These are phyloP conservation scores for Stramonita haemastoma DNA, from an alignment of 2,888 invertebrate species.

Conservation along the genomic window DNA sequence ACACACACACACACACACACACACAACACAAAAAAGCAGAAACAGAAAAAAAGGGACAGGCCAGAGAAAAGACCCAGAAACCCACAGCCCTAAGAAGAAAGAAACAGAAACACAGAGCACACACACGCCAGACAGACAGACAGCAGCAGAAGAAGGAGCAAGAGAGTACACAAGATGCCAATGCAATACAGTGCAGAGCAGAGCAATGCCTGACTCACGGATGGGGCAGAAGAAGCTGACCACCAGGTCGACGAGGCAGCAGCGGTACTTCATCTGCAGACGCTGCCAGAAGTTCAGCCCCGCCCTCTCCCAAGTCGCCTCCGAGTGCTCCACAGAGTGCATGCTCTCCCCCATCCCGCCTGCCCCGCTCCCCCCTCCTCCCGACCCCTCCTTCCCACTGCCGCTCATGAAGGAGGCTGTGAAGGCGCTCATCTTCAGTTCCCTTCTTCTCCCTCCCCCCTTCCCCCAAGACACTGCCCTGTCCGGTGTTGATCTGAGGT, in stretches of 20 bases:
- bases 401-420: constrained; percentile 21
- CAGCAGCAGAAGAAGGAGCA: background rate
- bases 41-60: too few species aligned
- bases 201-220: constrained; percentile 40
- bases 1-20: too few species aligned
- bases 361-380: background rate
- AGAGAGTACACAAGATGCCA: too few species aligned
- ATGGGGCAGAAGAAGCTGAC: constrained; percentile 44
- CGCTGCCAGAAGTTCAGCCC: constrained; percentile 48
- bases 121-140: too few species aligned
- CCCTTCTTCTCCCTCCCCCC: background rate
- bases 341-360: background rate
- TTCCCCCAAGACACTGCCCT: background rate
- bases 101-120: too few species aligned
- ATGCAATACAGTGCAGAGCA: too few species aligned
- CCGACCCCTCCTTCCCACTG: background rate
- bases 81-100: too few species aligned
- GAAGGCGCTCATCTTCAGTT: constrained; percentile 27
- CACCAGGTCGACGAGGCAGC: constrained; percentile 48
- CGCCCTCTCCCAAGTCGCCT: constrained; percentile 11
- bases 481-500: too few species aligned
- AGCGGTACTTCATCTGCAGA: constrained; percentile 46
- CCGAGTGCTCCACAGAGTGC: constrained; percentile 22
- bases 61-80: too few species aligned
- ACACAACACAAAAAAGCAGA: too few species aligned